Conservation (phyloP, 2,113 vertebrate genomes). For the Melanocharis versteri region DNA sequence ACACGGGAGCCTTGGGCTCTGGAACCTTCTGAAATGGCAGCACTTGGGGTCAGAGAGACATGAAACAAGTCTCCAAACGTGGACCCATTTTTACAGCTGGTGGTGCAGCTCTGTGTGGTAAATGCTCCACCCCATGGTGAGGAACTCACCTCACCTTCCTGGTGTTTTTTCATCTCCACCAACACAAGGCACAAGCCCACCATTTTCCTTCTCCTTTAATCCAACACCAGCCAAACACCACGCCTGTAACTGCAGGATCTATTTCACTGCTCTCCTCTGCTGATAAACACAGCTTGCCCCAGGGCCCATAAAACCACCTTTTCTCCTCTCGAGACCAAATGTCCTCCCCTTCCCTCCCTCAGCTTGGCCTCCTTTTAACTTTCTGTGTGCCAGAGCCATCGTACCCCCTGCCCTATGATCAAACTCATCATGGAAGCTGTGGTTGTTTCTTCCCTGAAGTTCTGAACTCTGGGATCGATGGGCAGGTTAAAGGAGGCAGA, state of each 20-base stretch:
- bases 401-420: not conserved
- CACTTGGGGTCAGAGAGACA: not conserved
- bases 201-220: not conserved
- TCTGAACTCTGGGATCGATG: not conserved
- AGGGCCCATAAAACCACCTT: not conserved
- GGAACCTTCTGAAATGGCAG: not conserved
- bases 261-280: not conserved
- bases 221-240: not conserved
- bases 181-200: not conserved
- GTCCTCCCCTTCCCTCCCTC: not conserved
- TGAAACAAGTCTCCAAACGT: accelerated
- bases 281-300: not conserved
- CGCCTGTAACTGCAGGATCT: not conserved
- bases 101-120: not conserved
- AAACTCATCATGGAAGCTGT: not conserved
- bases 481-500: not conserved
- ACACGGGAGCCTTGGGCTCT: accelerated
- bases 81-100: not conserved
- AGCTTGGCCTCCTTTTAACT: not conserved
- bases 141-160: not conserved
- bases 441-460: not conserved
- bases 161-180: not conserved
- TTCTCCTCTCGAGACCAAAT: not conserved
- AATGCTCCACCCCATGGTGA: accelerated
- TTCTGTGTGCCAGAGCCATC: not conserved